These are phyloP conservation scores for Maconellicoccus hirsutus DNA, from an alignment of 1,140 invertebrate species.

Conservation along the genomic window DNA sequence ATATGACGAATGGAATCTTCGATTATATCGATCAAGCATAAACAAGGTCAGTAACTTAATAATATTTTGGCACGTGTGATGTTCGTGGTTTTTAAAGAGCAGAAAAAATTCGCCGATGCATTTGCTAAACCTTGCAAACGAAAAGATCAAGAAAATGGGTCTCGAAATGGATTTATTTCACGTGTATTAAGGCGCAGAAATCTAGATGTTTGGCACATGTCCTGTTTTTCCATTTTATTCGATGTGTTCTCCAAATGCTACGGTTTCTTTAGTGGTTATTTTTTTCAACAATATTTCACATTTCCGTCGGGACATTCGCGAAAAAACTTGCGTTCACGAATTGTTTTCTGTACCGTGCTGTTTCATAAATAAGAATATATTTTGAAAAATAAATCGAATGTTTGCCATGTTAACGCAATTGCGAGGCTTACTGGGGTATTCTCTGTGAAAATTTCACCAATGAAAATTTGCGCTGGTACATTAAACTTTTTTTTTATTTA, in stretches of 20 bases:
- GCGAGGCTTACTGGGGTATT: too few relatives aligned
- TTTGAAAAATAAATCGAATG: too few relatives aligned
- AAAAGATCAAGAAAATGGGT: not conserved
- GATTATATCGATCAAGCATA: not conserved
- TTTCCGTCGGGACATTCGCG: not conserved
- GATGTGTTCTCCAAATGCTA: not conserved
- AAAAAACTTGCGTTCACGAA: not conserved
- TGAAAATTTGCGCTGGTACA: too few relatives aligned
- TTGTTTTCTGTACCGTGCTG: too few relatives aligned
- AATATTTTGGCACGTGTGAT: not conserved
- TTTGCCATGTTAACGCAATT: too few relatives aligned
- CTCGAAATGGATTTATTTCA: not conserved
- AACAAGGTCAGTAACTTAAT: not conserved
- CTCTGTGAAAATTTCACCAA: too few relatives aligned
- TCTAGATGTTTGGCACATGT: not conserved
- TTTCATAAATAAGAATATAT: too few relatives aligned
- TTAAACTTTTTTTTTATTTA: too few relatives aligned
- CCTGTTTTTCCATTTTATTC: constrained; percentile 1
- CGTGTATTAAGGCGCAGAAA: not conserved
- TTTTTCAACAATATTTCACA: not conserved
- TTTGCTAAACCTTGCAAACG: not conserved
- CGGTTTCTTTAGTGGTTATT: not conserved
- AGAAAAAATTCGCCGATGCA: not conserved
- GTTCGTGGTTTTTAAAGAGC: not conserved
- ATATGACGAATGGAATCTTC: not conserved